Evolutionary conservation across 2,888 invertebrate species (phyloP).

Genomic region (Scaptomyza cyrtandrae): DNA sequence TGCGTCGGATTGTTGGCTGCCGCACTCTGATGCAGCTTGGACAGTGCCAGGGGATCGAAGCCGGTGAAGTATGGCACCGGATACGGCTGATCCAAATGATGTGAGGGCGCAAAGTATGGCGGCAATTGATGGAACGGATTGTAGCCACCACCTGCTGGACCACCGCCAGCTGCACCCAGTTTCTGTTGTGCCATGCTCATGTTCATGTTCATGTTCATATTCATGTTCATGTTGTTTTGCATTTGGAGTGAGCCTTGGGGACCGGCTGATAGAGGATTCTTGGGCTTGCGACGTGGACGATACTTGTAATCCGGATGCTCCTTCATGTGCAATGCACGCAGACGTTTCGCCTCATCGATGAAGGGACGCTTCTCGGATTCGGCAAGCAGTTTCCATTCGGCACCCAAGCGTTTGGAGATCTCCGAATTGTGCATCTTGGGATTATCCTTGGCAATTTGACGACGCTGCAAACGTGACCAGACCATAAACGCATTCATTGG

Average conservation of each 20-base stretch:
- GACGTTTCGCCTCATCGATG: constrained; percentile 96
- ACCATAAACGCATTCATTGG: constrained; percentile 99
- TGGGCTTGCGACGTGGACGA: constrained; percentile 93
- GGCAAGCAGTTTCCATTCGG: constrained; percentile 95
- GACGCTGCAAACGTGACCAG: constrained; percentile 95
- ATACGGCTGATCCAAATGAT: constrained; percentile 87
- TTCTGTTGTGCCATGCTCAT: constrained; percentile 78
- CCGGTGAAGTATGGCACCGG: constrained; percentile 84
- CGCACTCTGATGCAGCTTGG: constrained; percentile 83
- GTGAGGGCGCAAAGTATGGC: constrained; percentile 90
- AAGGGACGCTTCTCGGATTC: constrained; percentile 96
- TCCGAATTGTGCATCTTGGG: constrained; percentile 96
- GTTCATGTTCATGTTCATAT: constrained; percentile 56
- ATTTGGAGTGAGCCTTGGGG: constrained; percentile 81
- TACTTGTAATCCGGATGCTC: constrained; percentile 97
- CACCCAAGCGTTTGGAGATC: constrained; percentile 95
- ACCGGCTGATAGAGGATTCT: constrained; percentile 87
- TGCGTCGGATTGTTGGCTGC: constrained; percentile 82
- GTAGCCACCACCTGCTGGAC: constrained; percentile 86
- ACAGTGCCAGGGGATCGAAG: constrained; percentile 84
- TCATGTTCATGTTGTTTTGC: constrained; percentile 70
- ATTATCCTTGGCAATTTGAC: constrained; percentile 96
- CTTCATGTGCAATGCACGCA: constrained; percentile 94
- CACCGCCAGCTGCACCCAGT: constrained; percentile 63
- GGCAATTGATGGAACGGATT: constrained; percentile 89